Evolutionary conservation across 2,797 vertebrate genomes (phyloP).

Genomic region (Darevskia nairensis): DNA sequence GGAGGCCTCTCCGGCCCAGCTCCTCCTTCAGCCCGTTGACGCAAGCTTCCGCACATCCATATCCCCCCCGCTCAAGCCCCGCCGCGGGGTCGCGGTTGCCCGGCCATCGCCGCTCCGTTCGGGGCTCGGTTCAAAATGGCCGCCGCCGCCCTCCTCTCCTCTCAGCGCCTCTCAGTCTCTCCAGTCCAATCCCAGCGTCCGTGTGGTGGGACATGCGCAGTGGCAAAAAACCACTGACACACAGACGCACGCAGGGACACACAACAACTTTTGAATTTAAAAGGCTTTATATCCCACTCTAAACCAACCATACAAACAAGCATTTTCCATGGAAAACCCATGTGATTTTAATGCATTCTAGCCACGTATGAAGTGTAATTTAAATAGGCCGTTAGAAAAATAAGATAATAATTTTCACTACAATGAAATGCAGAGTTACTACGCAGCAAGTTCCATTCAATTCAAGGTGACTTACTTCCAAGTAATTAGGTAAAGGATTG

Average conservation of each 20-base stretch:
- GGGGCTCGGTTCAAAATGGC: constrained; percentile 79
- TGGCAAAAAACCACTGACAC: no score
- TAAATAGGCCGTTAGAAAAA: not conserved
- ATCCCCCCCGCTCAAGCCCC: constrained; percentile 74
- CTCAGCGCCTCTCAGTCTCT: not conserved
- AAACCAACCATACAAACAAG: not conserved
- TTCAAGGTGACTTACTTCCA: not conserved
- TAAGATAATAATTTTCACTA: not conserved
- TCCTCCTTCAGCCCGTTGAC: constrained; percentile 85
- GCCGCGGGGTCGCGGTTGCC: constrained; percentile 77
- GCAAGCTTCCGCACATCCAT: constrained; percentile 84
- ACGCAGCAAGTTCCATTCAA: not conserved
- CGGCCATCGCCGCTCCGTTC: constrained; percentile 66
- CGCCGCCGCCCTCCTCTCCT: constrained; percentile 65
- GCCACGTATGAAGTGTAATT: not conserved
- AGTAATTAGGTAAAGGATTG: not conserved
- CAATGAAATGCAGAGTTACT: not conserved
- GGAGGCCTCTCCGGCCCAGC: constrained; percentile 82
- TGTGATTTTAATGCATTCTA: not conserved
- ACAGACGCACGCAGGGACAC: no score
- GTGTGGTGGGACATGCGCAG: no score
- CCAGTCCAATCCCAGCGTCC: no score
- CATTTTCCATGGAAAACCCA: not conserved
- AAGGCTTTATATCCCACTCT: not conserved
- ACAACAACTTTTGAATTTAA: not conserved